These are phyloP conservation scores for Desoria tigrina DNA, from an alignment of 2,888 invertebrate genomes.

Conservation along the genomic window DNA sequence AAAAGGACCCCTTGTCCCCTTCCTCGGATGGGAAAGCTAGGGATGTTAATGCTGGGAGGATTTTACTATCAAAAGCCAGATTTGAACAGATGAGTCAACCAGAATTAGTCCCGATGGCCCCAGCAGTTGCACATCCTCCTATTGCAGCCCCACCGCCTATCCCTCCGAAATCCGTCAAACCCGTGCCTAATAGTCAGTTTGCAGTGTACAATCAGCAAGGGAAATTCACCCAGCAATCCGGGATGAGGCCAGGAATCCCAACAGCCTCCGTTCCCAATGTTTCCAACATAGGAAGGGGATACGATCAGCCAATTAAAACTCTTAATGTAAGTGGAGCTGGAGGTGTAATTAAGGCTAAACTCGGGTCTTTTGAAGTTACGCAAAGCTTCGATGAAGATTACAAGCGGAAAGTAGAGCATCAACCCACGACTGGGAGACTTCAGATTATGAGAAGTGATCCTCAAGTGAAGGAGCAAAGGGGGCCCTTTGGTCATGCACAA, in stretches of 20 bases:
- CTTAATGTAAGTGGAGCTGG: background rate
- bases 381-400: constrained; percentile 47
- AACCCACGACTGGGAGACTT: constrained; percentile 4
- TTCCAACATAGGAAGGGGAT: background rate
- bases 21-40: background rate
- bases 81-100: constrained; percentile 40
- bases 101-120: constrained; percentile 8
- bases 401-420: constrained; percentile 35
- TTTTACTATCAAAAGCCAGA: constrained; percentile 41
- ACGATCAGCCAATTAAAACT: background rate
- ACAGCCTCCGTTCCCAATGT: constrained; percentile 17
- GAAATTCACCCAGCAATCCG: background rate
- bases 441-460: constrained; percentile 12
- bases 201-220: constrained; percentile 8
- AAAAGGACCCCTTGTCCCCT: constrained; percentile 21
- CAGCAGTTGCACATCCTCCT: background rate
- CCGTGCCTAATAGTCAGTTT: background rate
- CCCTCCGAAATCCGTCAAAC: constrained; percentile 20
- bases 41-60: constrained; percentile 32
- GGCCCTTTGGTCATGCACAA: no score
- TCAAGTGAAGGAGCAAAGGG: constrained; percentile 2
- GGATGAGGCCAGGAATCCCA: background rate
- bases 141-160: constrained; percentile 6
- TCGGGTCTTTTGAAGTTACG: constrained; percentile 39
- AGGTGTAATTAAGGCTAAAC: constrained; percentile 22